Evolutionary conservation across 2,888 invertebrate genomes (phyloP).

Genomic region (Strigamia crassipes): DNA sequence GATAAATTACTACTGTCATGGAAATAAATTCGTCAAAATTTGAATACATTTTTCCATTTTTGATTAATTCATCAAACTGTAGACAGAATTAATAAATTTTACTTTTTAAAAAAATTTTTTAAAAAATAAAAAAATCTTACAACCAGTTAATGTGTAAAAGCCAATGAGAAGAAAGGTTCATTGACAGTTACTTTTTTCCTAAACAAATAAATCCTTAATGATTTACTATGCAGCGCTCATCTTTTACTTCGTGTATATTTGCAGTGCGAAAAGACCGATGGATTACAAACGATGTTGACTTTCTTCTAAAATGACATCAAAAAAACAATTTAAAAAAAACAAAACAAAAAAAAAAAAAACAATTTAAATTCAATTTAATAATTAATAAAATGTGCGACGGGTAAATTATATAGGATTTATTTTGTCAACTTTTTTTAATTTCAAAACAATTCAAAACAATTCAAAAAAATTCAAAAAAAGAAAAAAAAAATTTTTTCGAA

Average conservation of each 20-base stretch:
- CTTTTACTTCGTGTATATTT: constrained; percentile 32
- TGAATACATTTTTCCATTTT: not conserved
- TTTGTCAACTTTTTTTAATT: not conserved
- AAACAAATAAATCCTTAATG: constrained; percentile 13
- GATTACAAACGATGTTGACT: constrained; percentile 18
- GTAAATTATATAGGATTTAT: not conserved
- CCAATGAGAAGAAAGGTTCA: constrained; percentile 28
- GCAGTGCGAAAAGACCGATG: not conserved
- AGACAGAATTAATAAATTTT: not conserved
- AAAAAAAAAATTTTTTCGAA: not conserved
- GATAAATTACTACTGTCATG: not conserved
- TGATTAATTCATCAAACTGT: constrained; percentile 12
- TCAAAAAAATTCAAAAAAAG: not conserved
- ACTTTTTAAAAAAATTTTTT: not conserved
- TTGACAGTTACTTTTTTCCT: constrained; percentile 17
- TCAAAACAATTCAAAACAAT: not conserved
- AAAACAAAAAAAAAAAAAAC: no score
- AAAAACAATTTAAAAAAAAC: no score
- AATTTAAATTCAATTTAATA: no score
- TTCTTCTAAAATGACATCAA: not conserved
- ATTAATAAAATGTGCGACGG: not conserved
- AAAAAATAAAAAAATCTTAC: not conserved
- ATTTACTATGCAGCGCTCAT: constrained; percentile 27
- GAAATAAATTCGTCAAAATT: constrained; percentile 1
- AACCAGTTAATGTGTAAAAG: not conserved